Evolutionary conservation across 2,888 invertebrate species (phyloP).

Genomic region (Apotomis betuletana): DNA sequence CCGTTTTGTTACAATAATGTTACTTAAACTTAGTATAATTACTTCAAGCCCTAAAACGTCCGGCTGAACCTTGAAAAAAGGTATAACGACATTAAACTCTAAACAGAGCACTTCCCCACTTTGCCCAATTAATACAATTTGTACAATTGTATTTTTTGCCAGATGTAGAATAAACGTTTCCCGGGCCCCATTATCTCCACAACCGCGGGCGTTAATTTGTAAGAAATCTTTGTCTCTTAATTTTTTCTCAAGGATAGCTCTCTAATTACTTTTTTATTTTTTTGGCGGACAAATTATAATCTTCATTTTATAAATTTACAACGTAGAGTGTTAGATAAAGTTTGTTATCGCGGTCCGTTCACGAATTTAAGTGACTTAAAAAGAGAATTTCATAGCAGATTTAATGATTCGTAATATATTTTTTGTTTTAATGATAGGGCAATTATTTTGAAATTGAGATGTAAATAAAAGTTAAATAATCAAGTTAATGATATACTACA

Average conservation of each 20-base stretch:
- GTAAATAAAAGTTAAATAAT: no score
- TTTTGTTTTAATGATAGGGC: no score
- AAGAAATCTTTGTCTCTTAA: constrained; percentile 40
- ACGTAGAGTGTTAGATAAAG: not conserved
- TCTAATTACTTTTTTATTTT: constrained; percentile 39
- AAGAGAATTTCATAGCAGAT: no score
- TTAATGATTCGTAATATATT: no score
- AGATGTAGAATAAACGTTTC: constrained; percentile 36
- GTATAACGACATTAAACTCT: not conserved
- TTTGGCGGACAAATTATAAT: constrained; percentile 16
- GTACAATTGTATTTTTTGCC: constrained; percentile 32
- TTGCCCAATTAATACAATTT: constrained; percentile 32
- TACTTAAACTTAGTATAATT: not conserved
- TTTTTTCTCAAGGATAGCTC: constrained; percentile 37
- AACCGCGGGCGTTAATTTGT: constrained; percentile 38
- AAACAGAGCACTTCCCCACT: constrained; percentile 6
- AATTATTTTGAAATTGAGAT: no score
- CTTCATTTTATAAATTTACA: constrained; percentile 20
- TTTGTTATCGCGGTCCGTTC: no score
- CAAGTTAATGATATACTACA: no score
- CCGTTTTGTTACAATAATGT: no score
- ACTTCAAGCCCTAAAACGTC: not conserved
- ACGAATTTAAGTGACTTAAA: no score
- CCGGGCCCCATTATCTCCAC: constrained; percentile 22
- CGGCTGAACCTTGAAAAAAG: not conserved